phyloP scores from a whole-genome alignment of 2,113 vertebrate genomes.

The Austrofundulus limnaeus region DNA sequence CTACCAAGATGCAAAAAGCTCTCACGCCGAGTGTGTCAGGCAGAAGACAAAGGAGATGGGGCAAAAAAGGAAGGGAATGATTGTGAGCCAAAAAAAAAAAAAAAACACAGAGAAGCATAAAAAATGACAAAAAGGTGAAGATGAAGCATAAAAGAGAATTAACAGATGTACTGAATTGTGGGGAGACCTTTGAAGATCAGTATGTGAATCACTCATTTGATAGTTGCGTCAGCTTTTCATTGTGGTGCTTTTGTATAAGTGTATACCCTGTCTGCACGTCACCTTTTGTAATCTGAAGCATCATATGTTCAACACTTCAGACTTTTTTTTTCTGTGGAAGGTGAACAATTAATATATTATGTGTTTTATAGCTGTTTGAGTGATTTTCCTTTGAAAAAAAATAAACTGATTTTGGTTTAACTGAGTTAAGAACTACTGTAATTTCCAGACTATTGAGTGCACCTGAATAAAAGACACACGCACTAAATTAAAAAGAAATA shows the following conservation, averaged over 20 bases:
- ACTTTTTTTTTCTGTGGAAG: too few species aligned
- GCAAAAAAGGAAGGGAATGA: slow-evolving; percentile 25
- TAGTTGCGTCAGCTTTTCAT: slow-evolving; percentile 51
- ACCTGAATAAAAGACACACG: too few species aligned
- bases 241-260: slow-evolving; percentile 13
- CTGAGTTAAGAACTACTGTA: too few species aligned
- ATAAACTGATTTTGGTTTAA: too few species aligned
- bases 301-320: not conserved
- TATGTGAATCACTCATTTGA: slow-evolving; percentile 67
- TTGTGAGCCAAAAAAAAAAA: slow-evolving; percentile 23
- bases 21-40: slow-evolving; percentile 31
- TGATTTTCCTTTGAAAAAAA: too few species aligned
- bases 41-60: slow-evolving; percentile 23
- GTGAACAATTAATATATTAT: too few species aligned
- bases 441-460: too few species aligned
- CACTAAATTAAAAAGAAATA: too few species aligned
- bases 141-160: slow-evolving; percentile 35
- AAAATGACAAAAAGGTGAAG: slow-evolving; percentile 36
- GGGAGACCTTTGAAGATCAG: slow-evolving; percentile 67
- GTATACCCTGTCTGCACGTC: slow-evolving; percentile 5
- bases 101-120: slow-evolving; percentile 17
- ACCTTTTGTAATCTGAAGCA: not conserved
- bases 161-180: slow-evolving; percentile 44
- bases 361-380: too few species aligned
- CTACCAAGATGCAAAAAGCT: slow-evolving; percentile 35